A percentile compares a stretch with the other conserved stretches of the same genome.
phyloP scores from a whole-genome alignment of 1,140 invertebrate genomes.

The Magallana angulata region DNA sequence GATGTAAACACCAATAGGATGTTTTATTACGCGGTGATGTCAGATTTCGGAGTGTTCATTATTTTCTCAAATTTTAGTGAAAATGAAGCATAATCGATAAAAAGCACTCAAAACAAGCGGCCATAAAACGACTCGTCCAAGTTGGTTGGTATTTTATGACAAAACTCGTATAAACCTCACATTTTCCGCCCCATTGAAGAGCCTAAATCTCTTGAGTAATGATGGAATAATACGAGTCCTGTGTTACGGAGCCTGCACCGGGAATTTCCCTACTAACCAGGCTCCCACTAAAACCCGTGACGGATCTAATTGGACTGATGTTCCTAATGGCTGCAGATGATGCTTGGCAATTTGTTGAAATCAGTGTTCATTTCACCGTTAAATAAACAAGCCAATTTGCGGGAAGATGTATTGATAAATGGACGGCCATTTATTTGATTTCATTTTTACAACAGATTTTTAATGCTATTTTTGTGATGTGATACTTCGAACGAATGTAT shows the following conservation, averaged over 20 bases:
- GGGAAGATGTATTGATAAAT: background rate
- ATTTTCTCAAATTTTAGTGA: constrained; percentile 38
- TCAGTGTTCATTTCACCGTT: constrained; percentile 8
- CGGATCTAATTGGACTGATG: constrained; percentile 2
- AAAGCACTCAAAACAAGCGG: constrained; percentile 26
- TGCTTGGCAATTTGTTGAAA: constrained; percentile 10
- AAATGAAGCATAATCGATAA: constrained; percentile 38
- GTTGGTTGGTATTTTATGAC: constrained; percentile 35
- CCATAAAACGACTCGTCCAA: constrained; percentile 12
- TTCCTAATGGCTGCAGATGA: constrained; percentile 17
- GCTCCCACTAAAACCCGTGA: background rate
- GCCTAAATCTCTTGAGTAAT: background rate
- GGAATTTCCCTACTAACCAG: background rate
- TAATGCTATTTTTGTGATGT: no score
- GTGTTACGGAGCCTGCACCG: background rate
- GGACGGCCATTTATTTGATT: background rate
- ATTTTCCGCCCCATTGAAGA: constrained; percentile 30
- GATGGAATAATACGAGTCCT: constrained; percentile 30
- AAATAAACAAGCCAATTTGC: constrained; percentile 32
- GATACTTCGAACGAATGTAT: background rate
- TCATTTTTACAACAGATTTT: no score
- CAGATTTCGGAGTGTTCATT: constrained; percentile 32
- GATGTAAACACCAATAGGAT: background rate
- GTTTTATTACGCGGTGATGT: constrained; percentile 15
- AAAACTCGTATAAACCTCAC: constrained; percentile 31